A percentile compares a stretch with the other conserved stretches of the same genome.
Conservation (phyloP, 1,140 invertebrate species). For the Leptopilina boulardi region DNA sequence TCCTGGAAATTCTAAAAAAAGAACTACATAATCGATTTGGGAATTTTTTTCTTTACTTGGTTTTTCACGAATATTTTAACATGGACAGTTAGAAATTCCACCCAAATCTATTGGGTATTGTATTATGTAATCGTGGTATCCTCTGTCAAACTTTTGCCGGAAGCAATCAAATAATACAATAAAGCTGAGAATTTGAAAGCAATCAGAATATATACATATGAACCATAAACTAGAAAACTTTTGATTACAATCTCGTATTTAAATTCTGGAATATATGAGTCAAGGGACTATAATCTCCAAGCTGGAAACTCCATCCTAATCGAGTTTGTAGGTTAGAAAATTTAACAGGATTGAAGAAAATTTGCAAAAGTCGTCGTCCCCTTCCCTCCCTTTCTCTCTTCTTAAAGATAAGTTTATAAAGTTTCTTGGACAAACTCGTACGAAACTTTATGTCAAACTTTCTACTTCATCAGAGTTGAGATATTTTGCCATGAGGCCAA, state of each 20-base stretch:
- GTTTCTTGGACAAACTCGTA: neutral
- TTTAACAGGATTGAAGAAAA: conserved; percentile 6
- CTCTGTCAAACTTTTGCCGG: neutral
- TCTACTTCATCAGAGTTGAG: conserved; percentile 4
- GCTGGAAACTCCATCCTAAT: neutral
- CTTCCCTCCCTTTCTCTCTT: neutral
- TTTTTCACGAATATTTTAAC: neutral
- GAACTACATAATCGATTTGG: too few relatives aligned
- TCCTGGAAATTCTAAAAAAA: too few relatives aligned
- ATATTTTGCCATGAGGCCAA: conserved; percentile 13
- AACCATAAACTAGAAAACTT: neutral
- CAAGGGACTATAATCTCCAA: neutral
- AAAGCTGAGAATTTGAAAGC: neutral
- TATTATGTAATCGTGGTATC: neutral
- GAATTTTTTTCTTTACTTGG: too few relatives aligned
- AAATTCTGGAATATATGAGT: neutral
- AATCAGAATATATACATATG: conserved; percentile 3
- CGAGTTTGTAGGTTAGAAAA: conserved; percentile 21
- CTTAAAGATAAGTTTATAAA: neutral
- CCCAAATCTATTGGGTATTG: neutral
- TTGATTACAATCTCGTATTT: conserved; percentile 28
- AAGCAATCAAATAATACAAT: conserved; percentile 21
- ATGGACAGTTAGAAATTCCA: neutral
- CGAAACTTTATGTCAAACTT: conserved; percentile 8
- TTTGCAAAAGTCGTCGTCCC: conserved; percentile 23